Evolutionary conservation across 2,113 vertebrate genomes (phyloP).

Genomic region (Numenius arquata): DNA sequence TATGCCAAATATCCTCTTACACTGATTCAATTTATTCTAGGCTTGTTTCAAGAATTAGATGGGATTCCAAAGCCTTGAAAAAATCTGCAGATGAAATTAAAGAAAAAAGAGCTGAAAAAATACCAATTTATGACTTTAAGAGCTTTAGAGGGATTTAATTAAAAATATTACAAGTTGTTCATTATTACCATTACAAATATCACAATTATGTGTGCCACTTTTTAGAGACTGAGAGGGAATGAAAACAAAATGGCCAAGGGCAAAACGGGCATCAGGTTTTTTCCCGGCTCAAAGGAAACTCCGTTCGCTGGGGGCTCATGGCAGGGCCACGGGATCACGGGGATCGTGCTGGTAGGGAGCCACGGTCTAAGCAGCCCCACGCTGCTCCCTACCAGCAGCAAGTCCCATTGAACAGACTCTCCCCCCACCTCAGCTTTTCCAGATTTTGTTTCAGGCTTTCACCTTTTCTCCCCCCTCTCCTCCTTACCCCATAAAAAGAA

Average conservation of each 20-base stretch:
- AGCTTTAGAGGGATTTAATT: conserved; percentile 65
- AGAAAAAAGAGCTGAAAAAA: conserved; percentile 51
- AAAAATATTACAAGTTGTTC: conserved; percentile 63
- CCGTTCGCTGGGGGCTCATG: neutral
- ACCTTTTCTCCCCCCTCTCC: neutral
- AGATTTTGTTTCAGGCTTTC: neutral
- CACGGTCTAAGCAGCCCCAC: neutral
- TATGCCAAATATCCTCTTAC: conserved; percentile 68
- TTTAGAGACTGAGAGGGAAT: neutral
- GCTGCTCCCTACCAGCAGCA: neutral
- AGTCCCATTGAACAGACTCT: neutral
- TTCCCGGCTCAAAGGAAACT: neutral
- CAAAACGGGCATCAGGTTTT: neutral
- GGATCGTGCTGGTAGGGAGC: neutral
- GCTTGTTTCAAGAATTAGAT: conserved; percentile 66
- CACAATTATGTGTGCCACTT: neutral
- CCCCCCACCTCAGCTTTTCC: neutral
- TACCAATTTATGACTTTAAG: conserved; percentile 59
- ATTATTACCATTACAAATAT: conserved; percentile 47
- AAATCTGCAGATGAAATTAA: conserved; percentile 21
- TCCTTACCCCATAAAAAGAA: neutral
- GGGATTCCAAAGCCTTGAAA: conserved; percentile 53
- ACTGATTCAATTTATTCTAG: conserved; percentile 66
- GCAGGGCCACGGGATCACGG: neutral
- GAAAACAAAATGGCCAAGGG: neutral